A percentile compares a stretch with the other conserved stretches of the same genome.
Conservation (phyloP, 2,113 vertebrate species). For the Balaenoptera acutorostrata region DNA sequence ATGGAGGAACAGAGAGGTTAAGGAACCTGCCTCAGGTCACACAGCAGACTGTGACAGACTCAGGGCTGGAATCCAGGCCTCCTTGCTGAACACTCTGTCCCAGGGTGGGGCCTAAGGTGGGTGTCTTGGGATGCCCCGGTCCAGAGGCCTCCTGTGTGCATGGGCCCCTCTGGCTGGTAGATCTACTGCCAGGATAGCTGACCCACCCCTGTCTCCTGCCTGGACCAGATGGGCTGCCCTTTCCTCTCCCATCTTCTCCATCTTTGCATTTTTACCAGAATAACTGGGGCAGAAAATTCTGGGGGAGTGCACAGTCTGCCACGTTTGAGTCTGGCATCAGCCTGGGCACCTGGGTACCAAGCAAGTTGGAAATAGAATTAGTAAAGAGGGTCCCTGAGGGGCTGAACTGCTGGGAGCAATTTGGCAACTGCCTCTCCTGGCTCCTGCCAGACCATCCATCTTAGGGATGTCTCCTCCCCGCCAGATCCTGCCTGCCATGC, state of each 20-base stretch:
- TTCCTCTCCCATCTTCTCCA: background rate
- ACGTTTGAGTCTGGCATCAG: background rate
- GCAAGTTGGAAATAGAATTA: background rate
- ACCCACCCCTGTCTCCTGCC: background rate
- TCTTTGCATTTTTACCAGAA: background rate
- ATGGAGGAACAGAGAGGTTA: background rate
- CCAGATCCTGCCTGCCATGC: background rate
- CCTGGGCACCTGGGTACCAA: background rate
- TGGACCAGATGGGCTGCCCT: background rate
- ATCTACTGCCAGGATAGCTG: background rate
- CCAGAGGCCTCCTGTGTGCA: background rate
- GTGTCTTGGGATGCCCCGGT: fast-evolving
- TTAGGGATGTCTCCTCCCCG: background rate
- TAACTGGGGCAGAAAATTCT: background rate
- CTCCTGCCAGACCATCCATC: background rate
- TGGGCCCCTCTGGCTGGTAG: background rate
- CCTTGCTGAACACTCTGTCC: background rate
- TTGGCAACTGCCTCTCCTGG: background rate
- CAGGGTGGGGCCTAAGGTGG: fast-evolving
- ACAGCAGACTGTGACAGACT: background rate
- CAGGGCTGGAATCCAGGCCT: background rate
- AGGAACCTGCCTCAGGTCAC: background rate
- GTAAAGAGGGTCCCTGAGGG: background rate
- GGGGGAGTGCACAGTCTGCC: background rate
- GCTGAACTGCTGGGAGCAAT: background rate